Conservation (phyloP, 1,140 invertebrate genomes). For the Pseudoatta argentina region DNA sequence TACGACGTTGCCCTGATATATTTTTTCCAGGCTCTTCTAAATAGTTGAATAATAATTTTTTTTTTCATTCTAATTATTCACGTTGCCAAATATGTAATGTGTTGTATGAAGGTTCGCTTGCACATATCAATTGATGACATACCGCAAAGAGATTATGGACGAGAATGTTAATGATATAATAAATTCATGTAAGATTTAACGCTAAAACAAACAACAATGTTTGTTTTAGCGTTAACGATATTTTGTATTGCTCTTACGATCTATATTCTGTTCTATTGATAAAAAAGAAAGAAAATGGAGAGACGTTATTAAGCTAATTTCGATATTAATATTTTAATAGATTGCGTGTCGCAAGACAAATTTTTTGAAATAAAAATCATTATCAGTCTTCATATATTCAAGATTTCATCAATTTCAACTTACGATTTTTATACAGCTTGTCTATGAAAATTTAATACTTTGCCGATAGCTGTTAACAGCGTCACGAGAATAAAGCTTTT, state of each 20-base stretch:
- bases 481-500: conserved; percentile 3
- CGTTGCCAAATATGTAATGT: no score
- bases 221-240: background rate
- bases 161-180: background rate
- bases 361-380: background rate
- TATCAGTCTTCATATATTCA: background rate
- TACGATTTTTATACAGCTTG: background rate
- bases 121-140: conserved; percentile 8
- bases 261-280: background rate
- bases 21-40: conserved; percentile 8
- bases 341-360: background rate
- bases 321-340: background rate
- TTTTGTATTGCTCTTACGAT: background rate
- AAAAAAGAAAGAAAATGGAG: background rate
- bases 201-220: background rate
- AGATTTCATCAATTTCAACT: background rate
- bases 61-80: conserved; percentile 1
- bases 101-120: background rate
- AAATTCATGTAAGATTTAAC: background rate
- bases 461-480: background rate
- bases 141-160: conserved; percentile 16
- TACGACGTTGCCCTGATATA: conserved; percentile 13
- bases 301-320: background rate
- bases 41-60: conserved; percentile 39
- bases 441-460: background rate